These are phyloP conservation scores for Matsumyia berberina DNA, from an alignment of 2,888 invertebrate species.

Conservation along the genomic window DNA sequence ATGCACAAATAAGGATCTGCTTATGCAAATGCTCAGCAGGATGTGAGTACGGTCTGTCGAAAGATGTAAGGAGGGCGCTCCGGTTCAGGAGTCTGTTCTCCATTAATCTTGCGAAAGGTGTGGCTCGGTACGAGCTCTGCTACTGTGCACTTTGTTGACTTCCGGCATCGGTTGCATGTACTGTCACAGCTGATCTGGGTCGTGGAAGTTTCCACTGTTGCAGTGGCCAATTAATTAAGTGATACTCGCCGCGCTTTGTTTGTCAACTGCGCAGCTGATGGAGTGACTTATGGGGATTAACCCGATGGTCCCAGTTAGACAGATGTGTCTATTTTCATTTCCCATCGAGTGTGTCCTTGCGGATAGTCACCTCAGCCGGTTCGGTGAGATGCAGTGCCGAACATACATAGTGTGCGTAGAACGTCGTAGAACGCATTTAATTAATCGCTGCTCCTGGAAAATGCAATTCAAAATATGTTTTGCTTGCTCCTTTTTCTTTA, in stretches of 20 bases:
- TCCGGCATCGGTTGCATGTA: slow-evolving; percentile 54
- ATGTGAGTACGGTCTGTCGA: slow-evolving; percentile 23
- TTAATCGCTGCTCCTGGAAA: slow-evolving; percentile 66
- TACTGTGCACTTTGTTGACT: slow-evolving; percentile 15
- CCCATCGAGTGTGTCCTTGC: slow-evolving; percentile 43
- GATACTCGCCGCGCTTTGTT: slow-evolving; percentile 55
- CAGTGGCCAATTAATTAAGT: slow-evolving; percentile 49
- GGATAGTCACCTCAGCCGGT: background rate
- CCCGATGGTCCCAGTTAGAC: slow-evolving; percentile 43
- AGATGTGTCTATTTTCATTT: slow-evolving; percentile 54
- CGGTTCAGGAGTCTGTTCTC: background rate
- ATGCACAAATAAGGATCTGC: slow-evolving; percentile 75
- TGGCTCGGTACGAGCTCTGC: slow-evolving; percentile 20
- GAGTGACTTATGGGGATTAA: slow-evolving; percentile 47
- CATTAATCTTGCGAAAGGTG: slow-evolving; percentile 43
- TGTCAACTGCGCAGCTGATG: slow-evolving; percentile 43
- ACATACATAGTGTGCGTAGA: slow-evolving; percentile 1
- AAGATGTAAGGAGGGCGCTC: slow-evolving; percentile 3
- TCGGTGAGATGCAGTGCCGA: slow-evolving; percentile 51
- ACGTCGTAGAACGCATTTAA: slow-evolving; percentile 54
- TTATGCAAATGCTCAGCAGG: slow-evolving; percentile 64
- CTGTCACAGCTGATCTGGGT: slow-evolving; percentile 27
- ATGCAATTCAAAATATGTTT: slow-evolving; percentile 51
- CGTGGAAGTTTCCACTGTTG: slow-evolving; percentile 11
- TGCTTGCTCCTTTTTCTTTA: slow-evolving; percentile 14